phyloP scores from a whole-genome alignment of 2,888 invertebrate genomes.

The Chouioia cunea region DNA sequence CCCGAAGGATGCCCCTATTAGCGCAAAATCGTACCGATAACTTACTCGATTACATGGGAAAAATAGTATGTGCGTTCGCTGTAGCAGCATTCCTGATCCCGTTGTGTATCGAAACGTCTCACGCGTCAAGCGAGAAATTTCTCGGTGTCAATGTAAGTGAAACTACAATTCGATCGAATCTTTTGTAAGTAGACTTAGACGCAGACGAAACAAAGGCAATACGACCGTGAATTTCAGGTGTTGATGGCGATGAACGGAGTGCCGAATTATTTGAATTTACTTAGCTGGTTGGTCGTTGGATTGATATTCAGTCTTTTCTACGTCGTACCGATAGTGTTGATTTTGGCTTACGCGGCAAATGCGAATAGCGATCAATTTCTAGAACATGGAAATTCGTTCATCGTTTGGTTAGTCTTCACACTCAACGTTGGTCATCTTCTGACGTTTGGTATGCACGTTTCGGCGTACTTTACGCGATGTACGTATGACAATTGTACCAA shows the following conservation, averaged over 20 bases:
- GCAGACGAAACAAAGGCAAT: not conserved
- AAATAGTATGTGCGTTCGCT: slow-evolving; percentile 50
- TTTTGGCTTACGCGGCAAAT: slow-evolving; percentile 49
- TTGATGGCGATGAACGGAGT: slow-evolving; percentile 63
- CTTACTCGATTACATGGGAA: slow-evolving; percentile 46
- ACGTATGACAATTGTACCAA: not conserved
- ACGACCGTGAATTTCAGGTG: slow-evolving; percentile 50
- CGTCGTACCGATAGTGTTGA: slow-evolving; percentile 52
- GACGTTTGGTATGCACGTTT: slow-evolving; percentile 42
- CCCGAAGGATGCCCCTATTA: slow-evolving; percentile 60
- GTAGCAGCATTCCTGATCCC: slow-evolving; percentile 55
- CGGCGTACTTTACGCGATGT: slow-evolving; percentile 42
- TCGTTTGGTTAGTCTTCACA: slow-evolving; percentile 32
- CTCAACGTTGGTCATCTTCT: slow-evolving; percentile 27
- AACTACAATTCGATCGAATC: not conserved
- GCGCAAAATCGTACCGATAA: slow-evolving; percentile 50
- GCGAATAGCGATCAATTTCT: slow-evolving; percentile 24
- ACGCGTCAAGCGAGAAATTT: slow-evolving; percentile 57
- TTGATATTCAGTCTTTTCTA: slow-evolving; percentile 54
- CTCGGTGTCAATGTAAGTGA: slow-evolving; percentile 59
- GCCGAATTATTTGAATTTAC: slow-evolving; percentile 55
- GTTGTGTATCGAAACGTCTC: slow-evolving; percentile 56
- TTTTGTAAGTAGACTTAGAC: not conserved
- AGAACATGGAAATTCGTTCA: slow-evolving; percentile 36
- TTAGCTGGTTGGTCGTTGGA: slow-evolving; percentile 60